These are phyloP conservation scores for Poeciliopsis prolifica DNA, from an alignment of 2,113 vertebrate genomes.

Conservation along the genomic window DNA sequence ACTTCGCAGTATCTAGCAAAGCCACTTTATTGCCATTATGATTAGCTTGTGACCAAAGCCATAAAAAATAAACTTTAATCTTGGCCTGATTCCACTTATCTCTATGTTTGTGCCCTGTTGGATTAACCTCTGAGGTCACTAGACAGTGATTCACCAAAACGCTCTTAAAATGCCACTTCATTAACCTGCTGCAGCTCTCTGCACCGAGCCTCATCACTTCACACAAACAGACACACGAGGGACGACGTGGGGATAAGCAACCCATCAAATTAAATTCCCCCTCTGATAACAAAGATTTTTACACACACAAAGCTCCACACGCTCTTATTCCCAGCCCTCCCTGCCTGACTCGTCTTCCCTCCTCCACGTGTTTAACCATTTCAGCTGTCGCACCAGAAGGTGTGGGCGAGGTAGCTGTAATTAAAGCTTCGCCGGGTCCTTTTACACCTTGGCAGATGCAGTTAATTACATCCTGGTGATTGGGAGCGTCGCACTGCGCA, in stretches of 20 bases:
- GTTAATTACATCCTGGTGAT: conserved; percentile 67
- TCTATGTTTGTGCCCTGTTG: conserved; percentile 17
- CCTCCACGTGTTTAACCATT: conserved; percentile 53
- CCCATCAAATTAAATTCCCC: conserved; percentile 57
- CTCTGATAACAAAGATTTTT: conserved; percentile 55
- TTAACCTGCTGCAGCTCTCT: conserved; percentile 53
- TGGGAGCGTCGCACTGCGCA: conserved; percentile 61
- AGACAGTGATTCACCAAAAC: conserved; percentile 44
- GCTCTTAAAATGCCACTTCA: conserved; percentile 43
- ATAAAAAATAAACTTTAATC: not conserved
- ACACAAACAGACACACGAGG: not conserved
- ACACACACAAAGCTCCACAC: conserved; percentile 32
- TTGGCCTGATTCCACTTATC: conserved; percentile 10
- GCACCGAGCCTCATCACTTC: conserved; percentile 39
- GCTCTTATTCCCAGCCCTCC: conserved; percentile 27
- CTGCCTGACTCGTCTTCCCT: conserved; percentile 13
- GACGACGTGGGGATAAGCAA: conserved; percentile 41
- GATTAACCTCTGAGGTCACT: conserved; percentile 25
- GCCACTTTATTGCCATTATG: not conserved
- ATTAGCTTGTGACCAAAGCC: not conserved
- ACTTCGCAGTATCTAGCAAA: too few relatives aligned
- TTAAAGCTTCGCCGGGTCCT: conserved; percentile 64
- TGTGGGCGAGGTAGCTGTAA: conserved; percentile 67
- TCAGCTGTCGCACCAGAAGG: conserved; percentile 48
- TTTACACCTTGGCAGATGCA: conserved; percentile 75